These are phyloP conservation scores for Anableps anableps DNA, from an alignment of 2,797 vertebrate genomes.

Conservation along the genomic window DNA sequence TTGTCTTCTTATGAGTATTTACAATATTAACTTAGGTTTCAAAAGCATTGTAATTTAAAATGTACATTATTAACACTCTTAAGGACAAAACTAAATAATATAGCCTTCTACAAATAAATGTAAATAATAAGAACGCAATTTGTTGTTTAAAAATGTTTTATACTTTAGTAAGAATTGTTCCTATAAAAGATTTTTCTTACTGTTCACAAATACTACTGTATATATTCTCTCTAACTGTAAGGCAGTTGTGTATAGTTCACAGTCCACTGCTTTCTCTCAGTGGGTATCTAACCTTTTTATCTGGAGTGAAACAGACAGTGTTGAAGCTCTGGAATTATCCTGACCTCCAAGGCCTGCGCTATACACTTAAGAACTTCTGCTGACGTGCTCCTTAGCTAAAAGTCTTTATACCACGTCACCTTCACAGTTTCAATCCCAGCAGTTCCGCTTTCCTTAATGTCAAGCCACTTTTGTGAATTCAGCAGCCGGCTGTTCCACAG, in stretches of 20 bases:
- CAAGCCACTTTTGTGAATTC: constrained; percentile 83
- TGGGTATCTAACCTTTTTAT: constrained; percentile 59
- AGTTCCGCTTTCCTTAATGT: constrained; percentile 80
- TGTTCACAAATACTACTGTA: background rate
- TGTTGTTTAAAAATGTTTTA: background rate
- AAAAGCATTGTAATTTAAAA: background rate
- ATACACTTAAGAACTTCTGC: constrained; percentile 62
- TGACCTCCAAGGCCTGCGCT: constrained; percentile 51
- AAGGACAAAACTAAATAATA: background rate
- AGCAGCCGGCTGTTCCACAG: constrained; percentile 75
- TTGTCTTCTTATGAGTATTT: background rate
- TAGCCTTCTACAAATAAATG: background rate
- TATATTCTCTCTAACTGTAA: background rate
- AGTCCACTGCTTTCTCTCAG: constrained; percentile 34
- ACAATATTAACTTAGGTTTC: background rate
- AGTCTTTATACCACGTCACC: constrained; percentile 70
- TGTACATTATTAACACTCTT: background rate
- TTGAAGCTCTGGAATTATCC: constrained; percentile 48
- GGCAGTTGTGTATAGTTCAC: constrained; percentile 18
- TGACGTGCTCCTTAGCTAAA: constrained; percentile 71
- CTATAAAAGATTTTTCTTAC: background rate
- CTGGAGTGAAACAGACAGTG: constrained; percentile 45
- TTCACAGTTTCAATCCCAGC: constrained; percentile 56
- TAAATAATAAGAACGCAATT: background rate
- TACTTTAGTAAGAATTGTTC: background rate